Percentiles rank a stretch among this genome's conserved stretches.
Conservation (phyloP, 2,113 vertebrate species). For the Lynx canadensis region DNA sequence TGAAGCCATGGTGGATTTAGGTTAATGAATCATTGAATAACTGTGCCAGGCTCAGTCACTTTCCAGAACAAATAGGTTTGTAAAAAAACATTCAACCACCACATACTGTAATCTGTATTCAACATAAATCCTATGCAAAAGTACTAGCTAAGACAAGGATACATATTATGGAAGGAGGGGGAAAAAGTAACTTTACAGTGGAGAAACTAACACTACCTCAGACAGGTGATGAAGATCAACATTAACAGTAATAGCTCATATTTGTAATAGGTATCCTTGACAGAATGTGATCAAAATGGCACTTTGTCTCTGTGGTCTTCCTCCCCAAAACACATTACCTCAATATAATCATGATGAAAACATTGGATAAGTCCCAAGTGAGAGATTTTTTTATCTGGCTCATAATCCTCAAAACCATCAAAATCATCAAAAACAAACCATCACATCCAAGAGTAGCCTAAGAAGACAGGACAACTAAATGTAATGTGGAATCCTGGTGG, state of each 20-base stretch:
- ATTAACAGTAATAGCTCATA: neutral
- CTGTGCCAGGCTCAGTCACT: neutral
- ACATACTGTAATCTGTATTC: neutral
- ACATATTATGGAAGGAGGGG: neutral
- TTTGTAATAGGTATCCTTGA: neutral
- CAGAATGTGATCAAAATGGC: neutral
- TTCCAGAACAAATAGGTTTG: neutral
- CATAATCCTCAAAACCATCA: neutral
- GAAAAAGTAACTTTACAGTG: neutral
- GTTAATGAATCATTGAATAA: constrained; percentile 40
- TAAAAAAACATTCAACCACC: neutral
- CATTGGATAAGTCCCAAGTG: neutral
- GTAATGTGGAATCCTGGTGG: neutral
- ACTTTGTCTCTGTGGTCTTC: neutral
- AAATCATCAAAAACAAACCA: neutral
- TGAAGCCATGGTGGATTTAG: neutral
- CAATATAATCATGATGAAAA: neutral
- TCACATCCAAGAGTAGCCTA: neutral
- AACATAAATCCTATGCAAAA: neutral
- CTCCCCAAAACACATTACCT: neutral
- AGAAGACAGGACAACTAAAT: neutral
- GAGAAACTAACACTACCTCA: neutral
- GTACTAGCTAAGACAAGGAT: neutral
- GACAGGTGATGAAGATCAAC: neutral
- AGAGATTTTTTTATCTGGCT: neutral